Evolutionary conservation across 2,797 vertebrate genomes (phyloP), one percentile per base, ranked within the genome.

Genomic region (Brachyalestes nurse): DNA sequence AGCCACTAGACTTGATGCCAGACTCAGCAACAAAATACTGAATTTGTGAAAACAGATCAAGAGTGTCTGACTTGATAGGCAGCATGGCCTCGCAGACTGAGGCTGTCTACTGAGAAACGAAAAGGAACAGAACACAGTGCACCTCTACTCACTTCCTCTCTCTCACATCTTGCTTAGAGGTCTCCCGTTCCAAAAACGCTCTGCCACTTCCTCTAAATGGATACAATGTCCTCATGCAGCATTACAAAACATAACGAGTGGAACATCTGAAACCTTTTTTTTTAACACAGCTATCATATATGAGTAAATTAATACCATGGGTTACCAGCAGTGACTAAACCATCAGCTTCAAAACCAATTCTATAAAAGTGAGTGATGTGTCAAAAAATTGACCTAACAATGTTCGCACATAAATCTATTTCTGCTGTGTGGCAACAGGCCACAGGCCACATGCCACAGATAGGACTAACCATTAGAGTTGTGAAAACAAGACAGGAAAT

Each of bases 401-500:
- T 88, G 82, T 76, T 81, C 83, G 83, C 79, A 79, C 81, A 76
- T n/a, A 25, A 12, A 82, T 83, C 72, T 88, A 84, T 87, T 91
- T 91, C 83, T 89, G 86, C 86, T 82, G 84, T 93, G 91, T 88
- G 87, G 91, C 87, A 93, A 93, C 86, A 87, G 83, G 90, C 91
- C 91, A 93, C 86, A 87, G 83, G 90, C 91, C 91, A 83, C 89
- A 91, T 90, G 90, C 91, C 87, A 87, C 86, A 89, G 87, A 92
- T 89, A 90, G 92, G 87, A 92, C 92, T 85, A 89, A 82, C 85
- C 81, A 81, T 57, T 82, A 53, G 84, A 86, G 89, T 94, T 94
- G 90, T 94, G 92, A 94, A 94, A 95, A 94, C 85, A 87, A 86
- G 86, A 91, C 92, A 93, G 93, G 94, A 95, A 95, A 89, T 94